Evolutionary conservation across 1,140 invertebrate genomes (phyloP).

Genomic region (Sesamia nonagrioides): DNA sequence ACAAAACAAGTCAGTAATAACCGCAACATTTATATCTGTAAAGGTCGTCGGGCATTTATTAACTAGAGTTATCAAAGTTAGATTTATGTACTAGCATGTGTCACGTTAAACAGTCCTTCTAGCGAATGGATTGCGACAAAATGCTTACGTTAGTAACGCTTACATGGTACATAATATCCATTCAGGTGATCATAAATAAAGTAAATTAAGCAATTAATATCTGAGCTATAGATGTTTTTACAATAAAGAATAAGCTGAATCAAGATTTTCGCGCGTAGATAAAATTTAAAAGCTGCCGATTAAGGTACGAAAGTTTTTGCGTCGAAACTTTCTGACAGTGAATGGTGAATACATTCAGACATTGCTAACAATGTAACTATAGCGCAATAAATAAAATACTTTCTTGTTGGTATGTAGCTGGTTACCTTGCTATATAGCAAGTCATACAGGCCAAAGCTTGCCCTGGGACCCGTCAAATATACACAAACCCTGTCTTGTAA

Average conservation of each 20-base stretch:
- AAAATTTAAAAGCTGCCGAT: not conserved
- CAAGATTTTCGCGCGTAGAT: not conserved
- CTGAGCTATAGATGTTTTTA: not conserved
- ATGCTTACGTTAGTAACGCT: not conserved
- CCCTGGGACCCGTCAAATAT: conserved; percentile 68
- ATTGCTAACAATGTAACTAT: not conserved
- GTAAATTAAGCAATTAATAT: conserved; percentile 4
- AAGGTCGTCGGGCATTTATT: conserved; percentile 76
- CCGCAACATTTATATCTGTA: conserved; percentile 79
- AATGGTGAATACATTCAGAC: conserved; percentile 51
- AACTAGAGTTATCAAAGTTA: conserved; percentile 47
- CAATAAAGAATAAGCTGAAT: not conserved
- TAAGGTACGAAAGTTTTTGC: conserved; percentile 55
- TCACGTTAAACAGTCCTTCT: not conserved
- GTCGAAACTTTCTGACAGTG: conserved; percentile 56
- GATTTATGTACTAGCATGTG: conserved; percentile 17
- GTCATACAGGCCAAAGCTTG: conserved; percentile 54
- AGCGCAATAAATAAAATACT: conserved; percentile 60
- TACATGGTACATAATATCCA: not conserved
- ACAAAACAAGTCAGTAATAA: conserved; percentile 82
- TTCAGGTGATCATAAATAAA: not conserved
- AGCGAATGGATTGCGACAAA: not conserved
- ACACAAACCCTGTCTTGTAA: conserved; percentile 62
- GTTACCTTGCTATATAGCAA: conserved; percentile 52
- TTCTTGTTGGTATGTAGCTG: conserved; percentile 59